Evolutionary conservation across 1,140 invertebrate genomes (phyloP), one percentile per base, ranked within the genome.

Genomic region (Lysiphlebus fabarum): DNA sequence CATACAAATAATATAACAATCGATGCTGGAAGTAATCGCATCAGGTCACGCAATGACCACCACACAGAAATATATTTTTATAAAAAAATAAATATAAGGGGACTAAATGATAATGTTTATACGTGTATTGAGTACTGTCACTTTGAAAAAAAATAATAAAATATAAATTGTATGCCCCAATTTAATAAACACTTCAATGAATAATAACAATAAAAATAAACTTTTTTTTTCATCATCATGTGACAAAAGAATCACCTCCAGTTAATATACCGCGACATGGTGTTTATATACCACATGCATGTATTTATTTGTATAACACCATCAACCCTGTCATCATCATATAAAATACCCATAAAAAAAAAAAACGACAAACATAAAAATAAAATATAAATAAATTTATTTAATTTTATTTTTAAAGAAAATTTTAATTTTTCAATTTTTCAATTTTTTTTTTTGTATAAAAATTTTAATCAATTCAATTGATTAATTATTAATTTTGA

Each of bases 1-100:
- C 17, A 17, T 17, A 17, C 17, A 17, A 17, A 17, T 17, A 17
- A 17, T 17, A 17, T 17, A 17, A 17, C 41, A 42, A 58, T 58
- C 56, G 56, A 54, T 61, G 53, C 54, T 49, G 37, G 51, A 53
- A 56, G 47, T 62, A 63, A 63, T 63, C 62, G 62, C 43, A 59
- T 63, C 54, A 58, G 62, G 58, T 63, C 62, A 63, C 62, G 58
- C 62, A 63, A 58, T 63, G 49, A 45, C 49, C 53, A 41, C 62
- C 62, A 54, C 62, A 61, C 2, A 26, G 17, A 26, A 26, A 26
- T 2, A 26, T 2, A 26, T 2, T 26, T 26, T 26, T 2, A 26
- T 2, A 1, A 4, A 26, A 26, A 26, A 26, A 26, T 2, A 26
- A 26, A 26, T n/a, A n/a, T n/a, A 26, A 4, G 17, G 47, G 49